phyloP scores from a whole-genome alignment of 2,888 invertebrate genomes.

The Torymus texanus region DNA sequence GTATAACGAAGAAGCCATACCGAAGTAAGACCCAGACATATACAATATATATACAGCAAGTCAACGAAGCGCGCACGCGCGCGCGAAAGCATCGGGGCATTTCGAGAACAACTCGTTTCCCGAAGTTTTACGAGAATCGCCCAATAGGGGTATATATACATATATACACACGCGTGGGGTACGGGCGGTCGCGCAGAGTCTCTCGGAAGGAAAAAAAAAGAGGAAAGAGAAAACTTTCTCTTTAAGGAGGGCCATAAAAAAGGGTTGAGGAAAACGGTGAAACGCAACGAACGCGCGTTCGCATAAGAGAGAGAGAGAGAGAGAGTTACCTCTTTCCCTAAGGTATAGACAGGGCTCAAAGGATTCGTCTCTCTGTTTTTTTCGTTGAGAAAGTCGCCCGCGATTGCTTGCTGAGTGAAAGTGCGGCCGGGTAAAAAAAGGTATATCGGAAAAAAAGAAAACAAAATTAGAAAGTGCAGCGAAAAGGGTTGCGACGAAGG shows the following conservation, averaged over 20 bases:
- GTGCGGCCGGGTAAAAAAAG: slow-evolving; percentile 37
- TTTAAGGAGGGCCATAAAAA: slow-evolving; percentile 65
- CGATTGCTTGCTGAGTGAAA: slow-evolving; percentile 55
- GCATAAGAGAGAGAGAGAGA: slow-evolving; percentile 13
- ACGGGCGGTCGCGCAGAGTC: slow-evolving; percentile 17
- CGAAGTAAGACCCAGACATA: slow-evolving; percentile 16
- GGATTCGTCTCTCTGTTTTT: slow-evolving; percentile 40
- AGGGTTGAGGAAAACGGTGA: slow-evolving; percentile 62
- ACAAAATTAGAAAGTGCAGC: slow-evolving; percentile 51
- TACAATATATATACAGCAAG: not conserved
- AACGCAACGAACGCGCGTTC: slow-evolving; percentile 7
- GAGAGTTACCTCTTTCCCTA: not conserved
- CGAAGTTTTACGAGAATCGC: slow-evolving; percentile 59
- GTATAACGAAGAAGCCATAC: slow-evolving; percentile 19
- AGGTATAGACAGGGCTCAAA: slow-evolving; percentile 31
- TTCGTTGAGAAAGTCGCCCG: slow-evolving; percentile 44
- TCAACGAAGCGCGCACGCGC: not conserved
- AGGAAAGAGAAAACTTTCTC: slow-evolving; percentile 62
- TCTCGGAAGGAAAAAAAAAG: not conserved
- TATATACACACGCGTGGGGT: not conserved
- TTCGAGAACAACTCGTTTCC: slow-evolving; percentile 56
- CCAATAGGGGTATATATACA: slow-evolving; percentile 40
- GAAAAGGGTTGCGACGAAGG: slow-evolving; percentile 60
- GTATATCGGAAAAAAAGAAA: slow-evolving; percentile 31
- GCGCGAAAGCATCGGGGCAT: slow-evolving; percentile 14